Evolutionary conservation across 1,140 invertebrate genomes (phyloP).

Genomic region (Acyrthosiphon pisum): DNA sequence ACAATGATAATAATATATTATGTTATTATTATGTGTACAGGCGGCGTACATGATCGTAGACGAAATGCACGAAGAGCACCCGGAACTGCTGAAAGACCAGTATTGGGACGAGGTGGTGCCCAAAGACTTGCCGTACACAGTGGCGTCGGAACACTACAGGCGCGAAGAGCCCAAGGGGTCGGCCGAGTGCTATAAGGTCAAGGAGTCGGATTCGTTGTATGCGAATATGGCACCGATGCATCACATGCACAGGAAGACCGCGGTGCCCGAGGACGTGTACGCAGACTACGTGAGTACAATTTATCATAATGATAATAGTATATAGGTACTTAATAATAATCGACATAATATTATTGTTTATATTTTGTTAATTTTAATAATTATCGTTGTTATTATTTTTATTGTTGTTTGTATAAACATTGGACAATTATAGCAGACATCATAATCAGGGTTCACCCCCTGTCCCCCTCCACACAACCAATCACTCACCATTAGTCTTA

Average conservation of each 20-base stretch:
- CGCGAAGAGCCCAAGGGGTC: slow-evolving; percentile 82
- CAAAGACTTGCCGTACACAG: slow-evolving; percentile 83
- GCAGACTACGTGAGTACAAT: slow-evolving; percentile 65
- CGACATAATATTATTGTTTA: background rate
- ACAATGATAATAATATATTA: no score
- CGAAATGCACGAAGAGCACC: slow-evolving; percentile 90
- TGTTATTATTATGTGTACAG: slow-evolving; percentile 64
- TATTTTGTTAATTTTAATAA: background rate
- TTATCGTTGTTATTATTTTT: background rate
- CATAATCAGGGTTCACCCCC: background rate
- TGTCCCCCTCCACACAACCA: no score
- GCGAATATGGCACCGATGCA: slow-evolving; percentile 70
- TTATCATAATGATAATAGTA: background rate
- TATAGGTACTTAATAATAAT: background rate
- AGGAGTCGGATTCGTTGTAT: slow-evolving; percentile 81
- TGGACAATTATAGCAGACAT: no score
- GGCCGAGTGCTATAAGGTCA: slow-evolving; percentile 83
- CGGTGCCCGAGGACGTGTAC: slow-evolving; percentile 79
- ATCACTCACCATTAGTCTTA: no score
- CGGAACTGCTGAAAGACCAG: slow-evolving; percentile 84
- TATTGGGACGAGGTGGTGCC: slow-evolving; percentile 92
- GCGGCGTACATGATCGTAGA: slow-evolving; percentile 90
- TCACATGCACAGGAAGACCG: slow-evolving; percentile 67
- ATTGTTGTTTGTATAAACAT: background rate
- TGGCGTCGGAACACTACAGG: slow-evolving; percentile 83